Evolutionary conservation across 1,140 invertebrate species (phyloP), one percentile per base, ranked within the genome.

Genomic region (Conopomorpha cramerella): DNA sequence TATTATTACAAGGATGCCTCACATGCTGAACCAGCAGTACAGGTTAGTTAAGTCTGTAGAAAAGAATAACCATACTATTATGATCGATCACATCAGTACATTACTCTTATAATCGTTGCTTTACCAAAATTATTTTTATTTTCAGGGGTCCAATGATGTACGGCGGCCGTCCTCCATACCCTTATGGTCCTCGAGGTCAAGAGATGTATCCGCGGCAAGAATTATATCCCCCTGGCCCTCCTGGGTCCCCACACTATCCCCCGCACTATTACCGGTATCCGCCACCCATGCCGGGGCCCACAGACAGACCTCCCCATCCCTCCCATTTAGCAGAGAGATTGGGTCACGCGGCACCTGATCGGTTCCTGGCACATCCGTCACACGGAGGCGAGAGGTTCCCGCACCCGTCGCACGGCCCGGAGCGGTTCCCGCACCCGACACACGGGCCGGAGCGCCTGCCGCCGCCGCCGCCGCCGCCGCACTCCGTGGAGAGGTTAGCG

Each of bases 1-100:
- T 43, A 79, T 84, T 26, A 85, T 84, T 35, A 84, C 82, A 6
- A 68, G 83, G 18, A 84, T 85, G 82, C 78, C 83, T 16, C 83
- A 85, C 42, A 81, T 83, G 37, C 78, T 84, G 40, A 81, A 82
- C 11, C 76, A 73, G 4, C 73, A 74, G 19, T 79, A 77, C 46
- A 72, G 77, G 77, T 77, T 38, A 29, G 2, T 38, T 29, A n/a
- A n/a, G n/a, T n/a, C n/a, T n/a, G n/a, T n/a, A n/a, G n/a, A n/a
- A n/a, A n/a, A n/a, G n/a, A n/a, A n/a, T n/a, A n/a, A n/a, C n/a
- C n/a, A n/a, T n/a, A n/a, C n/a, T n/a, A n/a, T n/a, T n/a, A n/a
- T n/a, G n/a, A n/a, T n/a, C n/a, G n/a, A n/a, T n/a, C n/a, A n/a
- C n/a, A n/a, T n/a, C n/a, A n/a, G n/a, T n/a, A n/a, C n/a, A n/a